These are phyloP conservation scores for Melanotaenia maccullochi DNA, from an alignment of 2,797 vertebrate genomes.

Conservation along the genomic window DNA sequence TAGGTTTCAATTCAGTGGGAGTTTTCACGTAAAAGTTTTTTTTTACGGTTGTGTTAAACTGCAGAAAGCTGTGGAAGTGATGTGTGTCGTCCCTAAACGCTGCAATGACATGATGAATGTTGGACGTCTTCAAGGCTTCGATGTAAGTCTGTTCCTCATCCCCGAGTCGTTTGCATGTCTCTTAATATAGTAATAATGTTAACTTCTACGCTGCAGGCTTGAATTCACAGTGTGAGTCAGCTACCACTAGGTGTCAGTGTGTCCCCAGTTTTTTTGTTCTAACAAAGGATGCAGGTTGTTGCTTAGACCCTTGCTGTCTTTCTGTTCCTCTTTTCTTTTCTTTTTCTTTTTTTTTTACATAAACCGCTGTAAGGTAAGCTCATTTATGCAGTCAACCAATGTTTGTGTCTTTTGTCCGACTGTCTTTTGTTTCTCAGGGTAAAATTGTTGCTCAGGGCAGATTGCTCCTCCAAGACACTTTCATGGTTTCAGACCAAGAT, in stretches of 20 bases:
- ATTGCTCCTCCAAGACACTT: conserved; percentile 95
- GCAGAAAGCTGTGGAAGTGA: conserved; percentile 98
- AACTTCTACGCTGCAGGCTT: background rate
- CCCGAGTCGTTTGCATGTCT: background rate
- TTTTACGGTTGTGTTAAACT: conserved; percentile 13
- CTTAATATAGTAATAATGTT: background rate
- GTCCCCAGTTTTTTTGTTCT: conserved; percentile 15
- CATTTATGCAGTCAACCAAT: background rate
- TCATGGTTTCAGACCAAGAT: conserved; percentile 96
- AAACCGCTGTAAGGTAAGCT: background rate
- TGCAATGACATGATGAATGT: conserved; percentile 99
- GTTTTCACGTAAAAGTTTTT: conserved; percentile 1
- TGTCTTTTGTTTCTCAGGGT: conserved; percentile 80
- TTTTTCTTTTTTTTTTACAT: background rate
- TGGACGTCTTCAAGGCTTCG: conserved; percentile 97
- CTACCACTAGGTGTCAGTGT: conserved; percentile 57
- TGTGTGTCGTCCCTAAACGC: conserved; percentile 98
- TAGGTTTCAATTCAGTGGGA: background rate
- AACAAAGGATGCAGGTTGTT: background rate
- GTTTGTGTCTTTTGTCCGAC: background rate
- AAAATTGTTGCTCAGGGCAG: conserved; percentile 99
- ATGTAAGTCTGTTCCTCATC: conserved; percentile 82
- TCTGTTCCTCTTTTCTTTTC: background rate
- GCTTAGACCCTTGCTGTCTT: background rate
- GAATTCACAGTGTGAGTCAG: background rate